Percentiles rank a stretch among this genome's conserved stretches.
phyloP scores from a whole-genome alignment of 2,113 vertebrate genomes.

The Periophthalmodon schlosseri region DNA sequence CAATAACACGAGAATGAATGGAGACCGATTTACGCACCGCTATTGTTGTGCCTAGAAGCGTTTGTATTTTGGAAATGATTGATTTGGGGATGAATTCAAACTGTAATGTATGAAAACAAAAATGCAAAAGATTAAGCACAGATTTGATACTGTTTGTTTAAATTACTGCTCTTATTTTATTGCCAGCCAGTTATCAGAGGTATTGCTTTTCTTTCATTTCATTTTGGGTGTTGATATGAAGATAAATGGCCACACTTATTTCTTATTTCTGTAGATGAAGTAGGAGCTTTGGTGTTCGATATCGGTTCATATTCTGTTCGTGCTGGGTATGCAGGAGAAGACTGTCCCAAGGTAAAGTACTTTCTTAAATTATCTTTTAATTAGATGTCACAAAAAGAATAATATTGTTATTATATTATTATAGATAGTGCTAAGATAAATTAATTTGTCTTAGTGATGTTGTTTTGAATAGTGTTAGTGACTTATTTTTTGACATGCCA shows the following conservation, averaged over 20 bases:
- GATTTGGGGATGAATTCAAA: background rate
- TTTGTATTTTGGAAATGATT: background rate
- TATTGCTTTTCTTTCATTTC: background rate
- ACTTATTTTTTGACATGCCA: background rate
- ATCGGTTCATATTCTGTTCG: conserved; percentile 97
- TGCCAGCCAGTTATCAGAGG: background rate
- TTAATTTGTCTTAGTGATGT: background rate
- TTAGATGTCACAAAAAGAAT: conserved; percentile 51
- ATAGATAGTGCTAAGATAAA: conserved; percentile 45
- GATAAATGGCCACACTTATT: background rate
- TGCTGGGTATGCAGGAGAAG: conserved; percentile 97
- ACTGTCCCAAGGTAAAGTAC: conserved; percentile 92
- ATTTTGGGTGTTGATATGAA: background rate
- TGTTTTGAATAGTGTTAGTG: background rate
- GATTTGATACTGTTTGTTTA: too few relatives aligned
- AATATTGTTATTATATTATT: too few relatives aligned
- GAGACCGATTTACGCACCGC: background rate
- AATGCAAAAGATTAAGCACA: background rate
- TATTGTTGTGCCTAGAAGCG: background rate
- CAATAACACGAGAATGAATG: background rate
- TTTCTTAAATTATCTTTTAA: conserved; percentile 34
- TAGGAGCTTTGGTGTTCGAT: conserved; percentile 97
- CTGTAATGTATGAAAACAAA: background rate
- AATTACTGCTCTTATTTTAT: background rate
- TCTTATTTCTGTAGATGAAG: conserved; percentile 86